phyloP scores from a whole-genome alignment of 2,888 invertebrate species.

The Orthonevra nobilis region DNA sequence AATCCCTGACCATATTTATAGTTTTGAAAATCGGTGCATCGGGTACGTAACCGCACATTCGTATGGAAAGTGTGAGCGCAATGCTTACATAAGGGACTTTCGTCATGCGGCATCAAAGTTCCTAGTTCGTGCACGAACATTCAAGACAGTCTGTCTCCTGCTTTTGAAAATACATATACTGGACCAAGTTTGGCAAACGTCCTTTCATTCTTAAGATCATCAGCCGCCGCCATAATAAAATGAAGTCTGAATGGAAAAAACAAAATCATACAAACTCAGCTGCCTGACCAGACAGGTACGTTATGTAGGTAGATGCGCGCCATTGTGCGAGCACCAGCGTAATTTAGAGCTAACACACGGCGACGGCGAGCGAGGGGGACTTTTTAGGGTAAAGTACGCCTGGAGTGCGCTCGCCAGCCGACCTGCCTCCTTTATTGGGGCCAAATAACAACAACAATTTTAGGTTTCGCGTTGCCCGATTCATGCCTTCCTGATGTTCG shows the following conservation, averaged over 20 bases:
- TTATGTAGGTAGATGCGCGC: constrained; percentile 47
- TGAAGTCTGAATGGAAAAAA: not conserved
- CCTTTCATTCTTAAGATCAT: constrained; percentile 20
- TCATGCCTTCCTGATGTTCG: constrained; percentile 38
- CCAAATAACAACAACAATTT: constrained; percentile 2
- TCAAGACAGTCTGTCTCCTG: no score
- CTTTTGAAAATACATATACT: no score
- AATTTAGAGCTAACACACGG: constrained; percentile 1
- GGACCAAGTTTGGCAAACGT: constrained; percentile 3
- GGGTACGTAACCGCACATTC: constrained; percentile 36
- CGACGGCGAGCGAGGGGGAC: not conserved
- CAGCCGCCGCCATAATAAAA: constrained; percentile 2
- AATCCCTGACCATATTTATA: constrained; percentile 9
- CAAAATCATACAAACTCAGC: constrained; percentile 18
- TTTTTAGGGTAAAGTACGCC: constrained; percentile 48
- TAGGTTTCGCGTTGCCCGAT: constrained; percentile 46
- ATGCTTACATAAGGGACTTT: constrained; percentile 27
- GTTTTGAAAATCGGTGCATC: constrained; percentile 44
- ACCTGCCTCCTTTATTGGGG: constrained; percentile 16
- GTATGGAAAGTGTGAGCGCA: constrained; percentile 36
- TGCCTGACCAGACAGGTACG: constrained; percentile 40
- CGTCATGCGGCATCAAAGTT: no score
- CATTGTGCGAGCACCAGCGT: constrained; percentile 23
- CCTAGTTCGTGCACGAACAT: no score
- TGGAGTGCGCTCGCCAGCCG: constrained; percentile 55